Evolutionary conservation across 2,797 vertebrate species (phyloP), one percentile per base, ranked within the genome.

Genomic region (Tinamus major): DNA sequence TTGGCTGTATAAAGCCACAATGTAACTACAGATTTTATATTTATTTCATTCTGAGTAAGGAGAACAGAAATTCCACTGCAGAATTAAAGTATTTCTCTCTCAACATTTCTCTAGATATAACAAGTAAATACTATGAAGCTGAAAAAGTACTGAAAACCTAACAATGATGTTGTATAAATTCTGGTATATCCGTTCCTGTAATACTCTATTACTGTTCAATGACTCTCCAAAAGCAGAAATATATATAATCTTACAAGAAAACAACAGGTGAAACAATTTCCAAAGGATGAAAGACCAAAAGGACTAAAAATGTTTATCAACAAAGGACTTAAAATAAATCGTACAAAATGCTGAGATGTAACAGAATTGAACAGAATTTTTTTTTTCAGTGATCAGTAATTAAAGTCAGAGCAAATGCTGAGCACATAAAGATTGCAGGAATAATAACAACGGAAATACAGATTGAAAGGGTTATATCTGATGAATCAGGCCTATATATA

Each of bases 1-100:
- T 37, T 88, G 12, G 31, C 39, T 71, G 56, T 85, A 87, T 10
- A 91, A 87, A 42, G 29, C 39, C 64, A 64, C 8, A 62, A 29
- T 55, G 31, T 78, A 86, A 74, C 51, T 63, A 68, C 5, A 90
- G n/a, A 80, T 87, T 63, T 69, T 1, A 51, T 12, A 13, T 49
- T 76, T 1, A 31, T 44, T 92, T 75, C 56, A 82, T 56, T 80
- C 29, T 59, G 8, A 56, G 61, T 48, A 48, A 20, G 42, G 51
- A 85, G 94, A 87, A 79, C 12, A 92, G 26, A 68, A 89, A 82
- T 61, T 82, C 18, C 65, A n/a, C 27, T 71, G 56, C 31, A 67
- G 15, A n/a, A 39, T 46, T 74, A 53, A 9, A 75, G 14, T 55
- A 79, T 71, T 79, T 62, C 27, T 70, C 1, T 1, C 42, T 55